These are phyloP conservation scores for Pandemis corylana DNA, from an alignment of 2,888 invertebrate genomes.

Conservation along the genomic window DNA sequence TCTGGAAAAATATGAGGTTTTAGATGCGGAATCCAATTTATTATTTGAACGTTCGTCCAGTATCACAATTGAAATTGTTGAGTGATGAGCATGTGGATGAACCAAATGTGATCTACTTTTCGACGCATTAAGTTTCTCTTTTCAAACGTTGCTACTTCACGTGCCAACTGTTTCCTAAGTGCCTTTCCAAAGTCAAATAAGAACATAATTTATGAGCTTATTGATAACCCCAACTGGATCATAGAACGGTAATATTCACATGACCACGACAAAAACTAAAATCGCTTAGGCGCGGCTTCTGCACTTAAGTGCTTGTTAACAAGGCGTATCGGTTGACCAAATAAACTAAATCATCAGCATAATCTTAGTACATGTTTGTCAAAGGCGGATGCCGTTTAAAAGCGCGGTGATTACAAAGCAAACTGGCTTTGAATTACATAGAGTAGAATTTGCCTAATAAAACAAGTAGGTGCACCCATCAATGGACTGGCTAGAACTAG, in stretches of 20 bases:
- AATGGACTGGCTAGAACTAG: slow-evolving; percentile 47
- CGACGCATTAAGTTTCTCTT: not conserved
- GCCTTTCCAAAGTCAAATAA: not conserved
- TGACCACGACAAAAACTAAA: slow-evolving; percentile 11
- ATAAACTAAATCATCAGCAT: slow-evolving; percentile 34
- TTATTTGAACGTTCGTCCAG: too few species aligned
- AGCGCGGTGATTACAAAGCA: slow-evolving; percentile 16
- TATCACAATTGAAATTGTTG: not conserved
- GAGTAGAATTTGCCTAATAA: slow-evolving; percentile 43
- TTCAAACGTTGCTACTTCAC: not conserved
- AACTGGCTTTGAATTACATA: slow-evolving; percentile 39
- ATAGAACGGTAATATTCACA: slow-evolving; percentile 16
- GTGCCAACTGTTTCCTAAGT: not conserved
- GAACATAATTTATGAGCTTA: not conserved
- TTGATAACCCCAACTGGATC: slow-evolving; percentile 8
- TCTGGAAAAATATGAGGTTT: too few species aligned
- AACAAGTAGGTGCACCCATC: slow-evolving; percentile 31
- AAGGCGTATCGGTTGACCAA: slow-evolving; percentile 31
- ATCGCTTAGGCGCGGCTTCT: slow-evolving; percentile 6
- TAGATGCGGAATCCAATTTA: too few species aligned
- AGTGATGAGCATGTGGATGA: not conserved
- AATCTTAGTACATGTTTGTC: slow-evolving; percentile 34
- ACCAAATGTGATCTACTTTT: not conserved
- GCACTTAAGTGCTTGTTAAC: slow-evolving; percentile 34
- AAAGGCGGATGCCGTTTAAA: slow-evolving; percentile 21